Evolutionary conservation across 2,113 vertebrate genomes (phyloP), one percentile per base, ranked within the genome.

Genomic region (Suncus etruscus): DNA sequence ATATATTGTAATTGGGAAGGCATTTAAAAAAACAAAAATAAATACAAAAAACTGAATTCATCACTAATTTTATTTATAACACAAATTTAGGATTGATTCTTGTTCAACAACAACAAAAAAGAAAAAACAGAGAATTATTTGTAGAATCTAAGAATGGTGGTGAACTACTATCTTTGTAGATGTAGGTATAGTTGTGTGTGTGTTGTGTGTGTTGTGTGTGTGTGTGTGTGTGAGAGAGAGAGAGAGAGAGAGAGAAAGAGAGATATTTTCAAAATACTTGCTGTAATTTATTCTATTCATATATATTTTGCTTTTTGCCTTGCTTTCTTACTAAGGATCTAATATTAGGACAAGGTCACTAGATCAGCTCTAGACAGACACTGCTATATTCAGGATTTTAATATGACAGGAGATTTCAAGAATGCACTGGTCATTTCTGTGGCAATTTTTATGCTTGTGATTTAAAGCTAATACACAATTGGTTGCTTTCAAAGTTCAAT

Each of bases 211-310:
- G 18, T 61, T 61, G 15, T 61, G 58, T 6, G 18, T 18, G 18
- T 20, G 58, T 4, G 18, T 20, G 58, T 20, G 16, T 4, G 18
- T 20, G 58, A 22, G 18, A 22, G 58, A 61, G 18, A 61, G 11
- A 54, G 54, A 54, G 11, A 54, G 98, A 96, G 95, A 96, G 97
- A 91, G 94, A 95, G 86, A n/a, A 89, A 96, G 94, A 83, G 78
- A 66, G 14, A 54, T 4, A 54, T 96, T 48, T 97, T 93, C 98
- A 98, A 98, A 97, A 95, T 96, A 95, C 97, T 97, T 96, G 97
- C 97, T 98, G 98, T 98, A 98, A 98, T 97, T 98, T 97, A 96
- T 96, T 96, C 97, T 91, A 95, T 97, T 97, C 97, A 96, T 93
- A 94, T 95, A 95, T 97, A 98, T 98, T 97, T 97, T 97, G 47